These are phyloP conservation scores for Apantesis nais DNA, from an alignment of 2,888 invertebrate species.

Conservation along the genomic window DNA sequence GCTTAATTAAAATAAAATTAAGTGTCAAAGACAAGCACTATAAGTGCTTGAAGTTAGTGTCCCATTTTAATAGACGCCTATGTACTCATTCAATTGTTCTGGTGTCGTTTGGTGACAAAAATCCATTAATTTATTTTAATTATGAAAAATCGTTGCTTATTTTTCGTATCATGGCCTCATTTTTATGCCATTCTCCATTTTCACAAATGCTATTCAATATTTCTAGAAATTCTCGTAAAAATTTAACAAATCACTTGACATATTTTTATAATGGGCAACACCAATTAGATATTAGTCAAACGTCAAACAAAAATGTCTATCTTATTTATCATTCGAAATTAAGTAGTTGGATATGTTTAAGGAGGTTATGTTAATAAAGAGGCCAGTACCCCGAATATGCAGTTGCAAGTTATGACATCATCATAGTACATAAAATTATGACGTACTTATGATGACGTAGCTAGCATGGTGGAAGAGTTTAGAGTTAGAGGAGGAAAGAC, in stretches of 20 bases:
- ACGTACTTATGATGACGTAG: background rate
- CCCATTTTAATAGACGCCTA: no score
- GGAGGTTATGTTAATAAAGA: constrained; percentile 1
- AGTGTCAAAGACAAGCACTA: no score
- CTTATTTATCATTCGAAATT: constrained; percentile 22
- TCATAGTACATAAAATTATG: background rate
- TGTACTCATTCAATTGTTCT: no score
- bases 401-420: background rate
- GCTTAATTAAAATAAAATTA: no score
- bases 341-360: constrained; percentile 1
- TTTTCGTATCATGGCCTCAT: background rate
- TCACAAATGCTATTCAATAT: background rate
- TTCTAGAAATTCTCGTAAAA: constrained; percentile 9
- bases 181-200: background rate
- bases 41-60: no score
- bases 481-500: background rate
- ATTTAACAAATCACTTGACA: constrained; percentile 9
- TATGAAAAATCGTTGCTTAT: background rate
- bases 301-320: constrained; percentile 22
- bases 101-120: no score
- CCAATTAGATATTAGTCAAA: constrained; percentile 26
- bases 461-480: background rate
- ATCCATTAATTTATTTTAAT: no score
- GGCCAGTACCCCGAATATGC: background rate
- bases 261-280: constrained; percentile 11